These are phyloP conservation scores for Chloropsis hardwickii DNA, from an alignment of 2,113 vertebrate genomes.

Conservation along the genomic window DNA sequence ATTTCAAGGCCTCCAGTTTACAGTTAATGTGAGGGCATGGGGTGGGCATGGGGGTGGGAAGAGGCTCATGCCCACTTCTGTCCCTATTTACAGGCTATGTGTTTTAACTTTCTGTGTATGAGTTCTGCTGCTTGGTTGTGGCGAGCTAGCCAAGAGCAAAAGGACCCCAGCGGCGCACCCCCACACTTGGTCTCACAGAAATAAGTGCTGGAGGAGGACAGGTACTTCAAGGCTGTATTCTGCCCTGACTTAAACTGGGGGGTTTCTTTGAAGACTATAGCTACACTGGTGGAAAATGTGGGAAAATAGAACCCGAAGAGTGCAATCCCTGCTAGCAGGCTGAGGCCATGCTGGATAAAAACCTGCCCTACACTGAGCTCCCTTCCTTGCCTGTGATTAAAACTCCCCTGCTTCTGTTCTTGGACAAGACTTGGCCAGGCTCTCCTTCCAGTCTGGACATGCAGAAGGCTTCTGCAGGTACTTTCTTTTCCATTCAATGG, in stretches of 20 bases:
- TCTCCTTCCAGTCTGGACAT: background rate
- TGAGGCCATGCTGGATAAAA: background rate
- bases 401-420: background rate
- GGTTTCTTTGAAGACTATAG: background rate
- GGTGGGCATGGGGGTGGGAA: background rate
- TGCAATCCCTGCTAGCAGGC: background rate
- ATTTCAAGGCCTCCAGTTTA: background rate
- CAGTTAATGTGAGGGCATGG: background rate
- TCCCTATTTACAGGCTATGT: background rate
- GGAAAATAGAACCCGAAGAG: background rate
- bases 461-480: background rate
- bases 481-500: background rate
- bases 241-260: background rate
- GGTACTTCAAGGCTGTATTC: background rate
- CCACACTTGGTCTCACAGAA: background rate
- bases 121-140: background rate
- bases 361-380: background rate
- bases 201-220: background rate
- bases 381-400: background rate
- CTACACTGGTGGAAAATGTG: background rate
- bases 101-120: background rate
- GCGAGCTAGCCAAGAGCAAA: too few species aligned
- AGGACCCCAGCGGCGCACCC: too few species aligned
- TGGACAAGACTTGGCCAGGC: background rate
- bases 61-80: background rate